phyloP scores from a whole-genome alignment of 2,797 vertebrate species.

The Brachymystax lenok region DNA sequence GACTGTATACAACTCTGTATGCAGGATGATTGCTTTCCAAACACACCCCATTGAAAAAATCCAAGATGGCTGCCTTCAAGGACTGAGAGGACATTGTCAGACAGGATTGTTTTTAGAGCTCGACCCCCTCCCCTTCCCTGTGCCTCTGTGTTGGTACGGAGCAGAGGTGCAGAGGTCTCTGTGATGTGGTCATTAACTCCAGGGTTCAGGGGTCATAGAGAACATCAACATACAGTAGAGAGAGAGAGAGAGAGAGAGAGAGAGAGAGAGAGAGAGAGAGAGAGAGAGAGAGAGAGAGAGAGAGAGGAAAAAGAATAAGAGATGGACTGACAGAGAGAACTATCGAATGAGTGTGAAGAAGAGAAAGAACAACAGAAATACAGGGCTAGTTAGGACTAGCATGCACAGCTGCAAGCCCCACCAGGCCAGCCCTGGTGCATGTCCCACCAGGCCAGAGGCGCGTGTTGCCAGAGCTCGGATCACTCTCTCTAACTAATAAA shows the following conservation, averaged over 20 bases:
- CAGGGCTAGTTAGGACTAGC: not conserved
- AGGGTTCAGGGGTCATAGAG: constrained; percentile 38
- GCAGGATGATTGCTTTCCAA: constrained; percentile 51
- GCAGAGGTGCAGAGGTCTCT: constrained; percentile 17
- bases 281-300: not conserved
- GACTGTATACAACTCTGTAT: constrained; percentile 28
- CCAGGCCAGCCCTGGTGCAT: constrained; percentile 13
- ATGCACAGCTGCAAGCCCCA: constrained; percentile 23
- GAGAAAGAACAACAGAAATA: constrained; percentile 3
- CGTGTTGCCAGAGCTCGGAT: constrained; percentile 30
- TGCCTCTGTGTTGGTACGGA: constrained; percentile 8
- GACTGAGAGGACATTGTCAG: constrained; percentile 36
- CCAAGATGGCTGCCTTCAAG: constrained; percentile 41
- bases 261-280: not conserved
- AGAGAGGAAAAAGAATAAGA: not conserved
- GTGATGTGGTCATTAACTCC: constrained; percentile 39
- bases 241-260: constrained; percentile 16
- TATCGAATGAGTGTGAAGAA: not conserved
- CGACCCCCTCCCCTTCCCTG: constrained; percentile 4
- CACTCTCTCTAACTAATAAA: constrained; percentile 44
- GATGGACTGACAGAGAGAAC: not conserved
- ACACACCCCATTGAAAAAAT: constrained; percentile 41
- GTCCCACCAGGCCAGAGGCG: constrained; percentile 17
- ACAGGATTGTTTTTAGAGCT: not conserved
- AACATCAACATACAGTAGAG: constrained; percentile 29